These are phyloP conservation scores for Drosophila kikkawai DNA, from an alignment of 1,140 invertebrate genomes.

Conservation along the genomic window DNA sequence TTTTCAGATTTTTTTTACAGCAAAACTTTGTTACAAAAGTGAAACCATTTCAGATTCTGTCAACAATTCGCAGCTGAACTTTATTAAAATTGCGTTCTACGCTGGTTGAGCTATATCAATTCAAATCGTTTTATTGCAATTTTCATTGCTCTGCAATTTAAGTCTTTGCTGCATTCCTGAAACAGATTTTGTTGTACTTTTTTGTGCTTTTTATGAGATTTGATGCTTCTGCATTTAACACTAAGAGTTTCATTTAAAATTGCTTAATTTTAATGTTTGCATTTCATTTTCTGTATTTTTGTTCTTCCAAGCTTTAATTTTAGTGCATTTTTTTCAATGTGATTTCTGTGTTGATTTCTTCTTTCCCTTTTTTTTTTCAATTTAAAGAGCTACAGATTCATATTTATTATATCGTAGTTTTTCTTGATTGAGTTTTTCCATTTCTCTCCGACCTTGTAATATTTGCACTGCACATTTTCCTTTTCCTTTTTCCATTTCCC, in stretches of 20 bases:
- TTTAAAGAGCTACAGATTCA: neutral
- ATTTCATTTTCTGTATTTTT: neutral
- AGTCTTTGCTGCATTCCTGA: neutral
- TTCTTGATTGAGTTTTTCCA: constrained; percentile 1
- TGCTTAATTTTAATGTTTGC: neutral
- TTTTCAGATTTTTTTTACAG: neutral
- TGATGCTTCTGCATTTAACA: neutral
- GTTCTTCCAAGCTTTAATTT: neutral
- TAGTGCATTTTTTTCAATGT: neutral
- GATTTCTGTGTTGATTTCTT: neutral
- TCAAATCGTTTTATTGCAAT: neutral
- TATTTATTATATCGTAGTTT: neutral
- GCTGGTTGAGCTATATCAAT: neutral
- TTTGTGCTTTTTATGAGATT: neutral
- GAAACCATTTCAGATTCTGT: constrained; percentile 29
- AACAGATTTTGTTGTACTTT: neutral
- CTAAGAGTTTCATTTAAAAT: neutral
- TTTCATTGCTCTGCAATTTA: neutral
- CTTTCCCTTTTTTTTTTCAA: neutral
- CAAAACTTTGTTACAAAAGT: neutral
- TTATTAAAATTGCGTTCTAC: constrained; percentile 27
- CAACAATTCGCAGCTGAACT: constrained; percentile 48
- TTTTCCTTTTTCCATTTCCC: neutral
- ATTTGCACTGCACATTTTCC: neutral
- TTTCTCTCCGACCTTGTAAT: neutral